These are phyloP conservation scores for Calliphora vomitoria DNA, from an alignment of 2,888 invertebrate genomes.

Conservation along the genomic window DNA sequence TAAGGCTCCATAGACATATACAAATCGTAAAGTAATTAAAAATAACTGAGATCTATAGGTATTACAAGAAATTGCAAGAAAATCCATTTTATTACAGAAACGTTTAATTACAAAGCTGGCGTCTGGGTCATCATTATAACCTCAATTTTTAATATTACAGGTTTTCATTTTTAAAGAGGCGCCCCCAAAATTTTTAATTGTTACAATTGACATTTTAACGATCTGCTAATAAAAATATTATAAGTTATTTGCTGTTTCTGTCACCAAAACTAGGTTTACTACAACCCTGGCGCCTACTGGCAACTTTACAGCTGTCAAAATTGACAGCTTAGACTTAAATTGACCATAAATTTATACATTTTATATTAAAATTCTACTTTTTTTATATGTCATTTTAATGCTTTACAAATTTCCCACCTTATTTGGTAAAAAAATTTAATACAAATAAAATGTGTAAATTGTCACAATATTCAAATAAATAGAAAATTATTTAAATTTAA, in stretches of 20 bases:
- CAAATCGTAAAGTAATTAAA: neutral
- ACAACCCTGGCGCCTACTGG: neutral
- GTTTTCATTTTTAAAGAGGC: too few relatives aligned
- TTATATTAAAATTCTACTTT: neutral
- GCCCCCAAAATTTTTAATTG: neutral
- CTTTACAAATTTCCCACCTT: neutral
- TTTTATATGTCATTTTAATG: neutral
- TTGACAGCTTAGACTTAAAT: slow-evolving; percentile 20
- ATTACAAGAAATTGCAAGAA: neutral
- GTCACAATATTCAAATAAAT: neutral
- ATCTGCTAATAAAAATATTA: neutral
- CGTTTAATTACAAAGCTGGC: neutral
- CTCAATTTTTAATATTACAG: too few relatives aligned
- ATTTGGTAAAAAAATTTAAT: neutral
- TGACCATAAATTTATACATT: neutral
- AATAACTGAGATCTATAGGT: neutral
- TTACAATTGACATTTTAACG: neutral
- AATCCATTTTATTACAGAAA: neutral
- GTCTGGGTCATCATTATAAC: neutral
- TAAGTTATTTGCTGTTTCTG: neutral
- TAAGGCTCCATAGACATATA: too few relatives aligned
- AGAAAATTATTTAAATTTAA: neutral
- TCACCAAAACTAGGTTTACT: neutral
- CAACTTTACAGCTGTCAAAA: neutral
- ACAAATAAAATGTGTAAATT: neutral